Base-by-base conservation (phyloP, 1,140 invertebrate genomes). In the Aphelenchoides besseyi region DNA sequence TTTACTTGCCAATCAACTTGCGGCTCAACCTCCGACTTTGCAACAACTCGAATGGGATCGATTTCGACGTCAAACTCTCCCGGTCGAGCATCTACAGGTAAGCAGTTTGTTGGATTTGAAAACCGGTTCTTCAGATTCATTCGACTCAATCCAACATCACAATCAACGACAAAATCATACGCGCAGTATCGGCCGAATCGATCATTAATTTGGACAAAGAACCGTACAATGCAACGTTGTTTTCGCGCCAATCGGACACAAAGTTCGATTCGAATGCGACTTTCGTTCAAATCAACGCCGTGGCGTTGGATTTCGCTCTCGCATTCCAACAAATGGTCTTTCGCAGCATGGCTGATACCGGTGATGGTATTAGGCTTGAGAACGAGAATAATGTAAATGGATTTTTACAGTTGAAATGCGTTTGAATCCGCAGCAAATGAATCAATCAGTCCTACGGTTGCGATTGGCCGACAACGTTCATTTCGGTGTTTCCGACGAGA, bases 71-170 rank as follows among this genome's bases (percentile, higher is more conserved):
- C 55, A 59, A 59, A 23, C 18, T 33, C 18, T 59, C 5, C 55
- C 55, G 12, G 55, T 59, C 26, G 55, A 59, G 18, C 55, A 59
- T 59, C 55, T 59, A 29, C 5, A 59, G 55, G 55, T 59, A 23
- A 8, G 55, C 23, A n/a, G n/a, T n/a, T n/a, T n/a, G n/a, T 59
- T 33, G 32, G 18, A 59, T 8, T 8, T 29, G 5, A 5, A 33
- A 59, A 59, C 5, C 26, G 16, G 5, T 5, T 18, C 18, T 59
- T 59, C 5, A 59, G 55, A 59, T 59, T 33, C 55, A 59, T 23
- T 59, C 55, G 5, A 59, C 18, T 33, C 55, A 59, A 59, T 59
- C 55, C 5, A 59, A 59, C 55, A 59, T 59, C 55, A 59, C 55
- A 23, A 59, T 59, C 5, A 59, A 59, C 55, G 55, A 18, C 55